These are phyloP conservation scores for Actenoides hombroni DNA, from an alignment of 2,113 vertebrate genomes.

Conservation along the genomic window DNA sequence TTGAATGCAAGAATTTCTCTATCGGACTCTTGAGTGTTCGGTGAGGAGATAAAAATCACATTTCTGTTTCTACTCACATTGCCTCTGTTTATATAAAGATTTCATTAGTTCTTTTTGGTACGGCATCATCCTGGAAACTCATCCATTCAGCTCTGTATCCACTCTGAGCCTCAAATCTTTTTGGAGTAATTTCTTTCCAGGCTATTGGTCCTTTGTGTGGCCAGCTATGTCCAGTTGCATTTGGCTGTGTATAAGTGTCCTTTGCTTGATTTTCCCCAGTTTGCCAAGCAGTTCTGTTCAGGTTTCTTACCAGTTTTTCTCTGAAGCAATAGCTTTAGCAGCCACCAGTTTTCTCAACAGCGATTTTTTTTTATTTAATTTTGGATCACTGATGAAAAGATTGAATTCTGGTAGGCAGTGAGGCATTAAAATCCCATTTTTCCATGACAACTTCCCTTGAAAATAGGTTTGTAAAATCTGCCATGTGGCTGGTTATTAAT, in stretches of 20 bases:
- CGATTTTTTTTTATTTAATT: slow-evolving; percentile 47
- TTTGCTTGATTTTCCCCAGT: background rate
- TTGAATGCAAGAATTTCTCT: slow-evolving; percentile 14
- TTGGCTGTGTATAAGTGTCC: background rate
- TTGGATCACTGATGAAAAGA: slow-evolving; percentile 10
- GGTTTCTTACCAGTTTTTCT: slow-evolving; percentile 19
- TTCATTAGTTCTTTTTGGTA: slow-evolving; percentile 7
- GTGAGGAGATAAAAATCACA: slow-evolving; percentile 31
- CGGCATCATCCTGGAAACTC: background rate
- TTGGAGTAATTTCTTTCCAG: background rate
- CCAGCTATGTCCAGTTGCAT: background rate
- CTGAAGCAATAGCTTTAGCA: background rate
- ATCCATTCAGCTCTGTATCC: background rate
- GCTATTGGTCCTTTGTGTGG: background rate
- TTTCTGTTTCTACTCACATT: slow-evolving; percentile 19
- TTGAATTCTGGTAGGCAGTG: background rate
- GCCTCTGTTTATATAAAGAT: slow-evolving; percentile 16
- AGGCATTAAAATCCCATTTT: slow-evolving; percentile 23
- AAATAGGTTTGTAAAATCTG: slow-evolving; percentile 6
- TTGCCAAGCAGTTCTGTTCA: background rate
- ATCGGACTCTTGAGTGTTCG: background rate
- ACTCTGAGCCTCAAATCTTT: background rate
- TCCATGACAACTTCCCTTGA: background rate
- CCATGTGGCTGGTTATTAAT: background rate
- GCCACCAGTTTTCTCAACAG: background rate